These are phyloP conservation scores for Candoia aspera DNA, from an alignment of 2,113 vertebrate genomes.

Conservation along the genomic window DNA sequence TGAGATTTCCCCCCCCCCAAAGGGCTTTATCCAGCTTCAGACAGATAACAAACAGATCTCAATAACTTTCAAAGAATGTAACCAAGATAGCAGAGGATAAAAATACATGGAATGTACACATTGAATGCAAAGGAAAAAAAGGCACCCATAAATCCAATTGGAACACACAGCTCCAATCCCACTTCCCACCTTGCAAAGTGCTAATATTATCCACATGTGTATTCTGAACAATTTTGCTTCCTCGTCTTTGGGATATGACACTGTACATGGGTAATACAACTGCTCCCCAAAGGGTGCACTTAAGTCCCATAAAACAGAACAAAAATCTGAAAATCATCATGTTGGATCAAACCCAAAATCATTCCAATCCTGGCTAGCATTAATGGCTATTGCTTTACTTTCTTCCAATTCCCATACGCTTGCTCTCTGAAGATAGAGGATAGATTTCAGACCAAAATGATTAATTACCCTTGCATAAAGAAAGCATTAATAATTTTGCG, in stretches of 20 bases:
- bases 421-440: not conserved
- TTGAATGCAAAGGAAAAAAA: not conserved
- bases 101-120: not conserved
- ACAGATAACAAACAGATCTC: not conserved
- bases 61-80: not conserved
- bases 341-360: not conserved
- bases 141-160: not conserved
- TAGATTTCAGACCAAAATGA: constrained; percentile 7
- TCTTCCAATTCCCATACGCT: not conserved
- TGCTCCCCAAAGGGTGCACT: not conserved
- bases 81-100: not conserved
- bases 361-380: not conserved
- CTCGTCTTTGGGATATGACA: not conserved
- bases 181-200: not conserved
- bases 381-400: not conserved
- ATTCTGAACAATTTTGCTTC: not conserved
- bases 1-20: not conserved
- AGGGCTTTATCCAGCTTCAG: not conserved
- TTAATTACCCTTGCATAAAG: constrained; percentile 2
- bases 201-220: not conserved
- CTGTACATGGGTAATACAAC: not conserved
- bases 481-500: not conserved
- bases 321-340: not conserved
- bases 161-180: not conserved
- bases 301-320: not conserved